Percentiles rank a stretch among this genome's conserved stretches.
phyloP scores from a whole-genome alignment of 1,140 invertebrate species.

The Lethrus apterus region DNA sequence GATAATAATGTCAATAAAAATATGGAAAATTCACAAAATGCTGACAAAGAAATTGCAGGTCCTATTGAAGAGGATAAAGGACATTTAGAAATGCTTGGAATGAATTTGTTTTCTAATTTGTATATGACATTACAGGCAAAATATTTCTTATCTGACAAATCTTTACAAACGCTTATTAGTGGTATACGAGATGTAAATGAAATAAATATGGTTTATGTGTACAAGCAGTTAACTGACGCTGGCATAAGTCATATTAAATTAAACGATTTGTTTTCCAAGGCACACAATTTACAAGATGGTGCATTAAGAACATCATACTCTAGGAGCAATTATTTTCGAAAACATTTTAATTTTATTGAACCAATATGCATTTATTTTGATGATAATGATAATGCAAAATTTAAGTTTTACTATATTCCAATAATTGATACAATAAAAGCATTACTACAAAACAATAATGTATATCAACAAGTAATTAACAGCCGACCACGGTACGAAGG shows the following conservation, averaged over 20 bases:
- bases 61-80: background rate
- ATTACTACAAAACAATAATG: conserved; percentile 22
- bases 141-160: conserved; percentile 11
- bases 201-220: background rate
- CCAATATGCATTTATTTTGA: conserved; percentile 14
- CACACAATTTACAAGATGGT: background rate
- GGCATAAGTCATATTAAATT: background rate
- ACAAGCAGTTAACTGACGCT: background rate
- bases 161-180: conserved; percentile 15
- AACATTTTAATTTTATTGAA: conserved; percentile 23
- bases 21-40: background rate
- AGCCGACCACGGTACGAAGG: too few relatives aligned
- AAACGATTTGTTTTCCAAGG: conserved; percentile 14
- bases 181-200: conserved; percentile 15
- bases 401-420: conserved; percentile 31
- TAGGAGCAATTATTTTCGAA: conserved; percentile 24
- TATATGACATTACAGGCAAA: conserved; percentile 20
- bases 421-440: conserved; percentile 26
- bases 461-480: conserved; percentile 13
- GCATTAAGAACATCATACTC: conserved; percentile 12
- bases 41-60: background rate
- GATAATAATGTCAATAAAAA: background rate
- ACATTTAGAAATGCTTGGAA: background rate
- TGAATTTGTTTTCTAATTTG: background rate
- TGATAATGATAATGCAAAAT: too few relatives aligned